A percentile compares a stretch with the other conserved stretches of the same genome.
phyloP scores from a whole-genome alignment of 2,888 invertebrate species.

The Tetropium fuscum region DNA sequence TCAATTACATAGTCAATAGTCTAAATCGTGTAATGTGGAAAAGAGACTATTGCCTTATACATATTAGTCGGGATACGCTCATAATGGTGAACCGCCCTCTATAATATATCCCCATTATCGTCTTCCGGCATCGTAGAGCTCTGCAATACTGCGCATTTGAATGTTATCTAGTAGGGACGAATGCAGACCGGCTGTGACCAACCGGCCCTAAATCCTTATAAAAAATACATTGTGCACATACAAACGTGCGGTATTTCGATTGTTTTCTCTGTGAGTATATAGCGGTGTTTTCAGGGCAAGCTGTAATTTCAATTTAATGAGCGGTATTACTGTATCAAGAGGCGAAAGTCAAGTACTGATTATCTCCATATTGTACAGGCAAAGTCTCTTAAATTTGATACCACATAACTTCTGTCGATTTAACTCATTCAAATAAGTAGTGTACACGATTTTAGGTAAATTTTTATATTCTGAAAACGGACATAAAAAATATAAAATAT shows the following conservation, averaged over 20 bases:
- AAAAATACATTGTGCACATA: conserved; percentile 27
- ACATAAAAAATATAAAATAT: too few species aligned
- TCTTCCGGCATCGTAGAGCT: conserved; percentile 4
- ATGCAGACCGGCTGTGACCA: conserved; percentile 30
- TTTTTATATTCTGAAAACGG: too few species aligned
- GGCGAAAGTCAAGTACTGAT: too few species aligned
- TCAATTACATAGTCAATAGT: too few species aligned
- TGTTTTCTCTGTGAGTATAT: not conserved
- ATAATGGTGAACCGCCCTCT: not conserved
- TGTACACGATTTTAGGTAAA: too few species aligned
- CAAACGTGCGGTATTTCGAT: conserved; percentile 21
- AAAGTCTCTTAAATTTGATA: too few species aligned
- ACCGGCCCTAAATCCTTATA: conserved; percentile 32
- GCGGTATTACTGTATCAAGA: not conserved
- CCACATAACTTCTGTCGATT: too few species aligned
- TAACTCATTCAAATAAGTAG: too few species aligned
- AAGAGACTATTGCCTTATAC: conserved; percentile 9
- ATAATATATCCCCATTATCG: conserved; percentile 14
- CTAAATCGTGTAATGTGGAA: not conserved
- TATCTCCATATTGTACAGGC: too few species aligned
- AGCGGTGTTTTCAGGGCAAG: not conserved
- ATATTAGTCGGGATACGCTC: not conserved
- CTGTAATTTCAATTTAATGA: too few species aligned
- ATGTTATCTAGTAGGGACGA: conserved; percentile 32
- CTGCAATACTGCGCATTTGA: conserved; percentile 35